These are phyloP conservation scores for Talpa occidentalis DNA, from an alignment of 2,113 vertebrate genomes.

Conservation along the genomic window DNA sequence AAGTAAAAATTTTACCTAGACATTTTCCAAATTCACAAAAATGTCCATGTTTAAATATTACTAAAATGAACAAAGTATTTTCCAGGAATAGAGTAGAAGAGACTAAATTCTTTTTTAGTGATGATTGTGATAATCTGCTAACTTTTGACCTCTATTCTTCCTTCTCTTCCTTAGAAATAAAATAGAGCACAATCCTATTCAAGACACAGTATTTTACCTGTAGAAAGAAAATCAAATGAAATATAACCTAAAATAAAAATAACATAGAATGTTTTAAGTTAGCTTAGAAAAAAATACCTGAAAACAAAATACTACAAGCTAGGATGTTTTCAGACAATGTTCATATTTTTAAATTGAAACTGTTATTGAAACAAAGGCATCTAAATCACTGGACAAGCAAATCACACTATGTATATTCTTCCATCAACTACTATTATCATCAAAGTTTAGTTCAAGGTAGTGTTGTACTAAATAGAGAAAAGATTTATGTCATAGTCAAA, in stretches of 20 bases:
- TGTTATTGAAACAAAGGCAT: slow-evolving; percentile 49
- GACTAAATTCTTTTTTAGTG: neutral
- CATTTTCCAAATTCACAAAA: neutral
- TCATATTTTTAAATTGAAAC: neutral
- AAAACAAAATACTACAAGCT: neutral
- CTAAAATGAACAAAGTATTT: neutral
- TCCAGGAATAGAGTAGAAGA: neutral
- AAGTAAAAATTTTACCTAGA: neutral
- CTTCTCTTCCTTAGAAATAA: neutral
- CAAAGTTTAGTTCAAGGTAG: slow-evolving; percentile 43
- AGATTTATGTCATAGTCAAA: slow-evolving; percentile 58
- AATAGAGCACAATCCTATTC: neutral
- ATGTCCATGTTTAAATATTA: neutral
- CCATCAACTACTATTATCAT: slow-evolving; percentile 12
- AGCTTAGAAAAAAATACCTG: neutral
- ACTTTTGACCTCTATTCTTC: neutral
- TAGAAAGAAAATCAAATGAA: neutral
- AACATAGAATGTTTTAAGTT: neutral
- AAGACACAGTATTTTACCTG: neutral
- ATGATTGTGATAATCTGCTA: neutral
- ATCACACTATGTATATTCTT: slow-evolving; percentile 34
- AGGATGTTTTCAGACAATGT: neutral
- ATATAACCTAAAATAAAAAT: neutral
- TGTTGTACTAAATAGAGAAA: slow-evolving; percentile 19
- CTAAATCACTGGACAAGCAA: neutral